Evolutionary conservation across 2,113 vertebrate genomes (phyloP).

Genomic region (Cercopithecus mona): DNA sequence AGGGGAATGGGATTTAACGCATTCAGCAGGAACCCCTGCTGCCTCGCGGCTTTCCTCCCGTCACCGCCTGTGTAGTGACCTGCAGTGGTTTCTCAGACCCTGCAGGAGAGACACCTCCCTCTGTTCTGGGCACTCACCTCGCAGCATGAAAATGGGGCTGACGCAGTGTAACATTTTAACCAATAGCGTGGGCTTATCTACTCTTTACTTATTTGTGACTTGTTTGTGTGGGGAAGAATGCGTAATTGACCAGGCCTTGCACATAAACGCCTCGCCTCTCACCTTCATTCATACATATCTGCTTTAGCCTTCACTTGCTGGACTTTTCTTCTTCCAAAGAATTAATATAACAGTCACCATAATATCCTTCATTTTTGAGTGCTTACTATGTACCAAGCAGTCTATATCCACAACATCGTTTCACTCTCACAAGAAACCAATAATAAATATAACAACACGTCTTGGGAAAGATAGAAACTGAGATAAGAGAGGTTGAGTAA

Average conservation of each 20-base stretch:
- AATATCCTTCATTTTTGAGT: not conserved
- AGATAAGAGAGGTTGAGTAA: not conserved
- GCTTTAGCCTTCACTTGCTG: not conserved
- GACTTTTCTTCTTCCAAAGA: not conserved
- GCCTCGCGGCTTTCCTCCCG: accelerated
- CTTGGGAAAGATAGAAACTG: not conserved
- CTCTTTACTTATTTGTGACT: not conserved
- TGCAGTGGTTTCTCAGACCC: not conserved
- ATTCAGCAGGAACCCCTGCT: not conserved
- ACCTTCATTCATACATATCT: not conserved
- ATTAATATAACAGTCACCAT: not conserved
- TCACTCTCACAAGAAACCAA: not conserved
- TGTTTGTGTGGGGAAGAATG: not conserved
- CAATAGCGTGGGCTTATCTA: not conserved
- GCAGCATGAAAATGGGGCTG: not conserved
- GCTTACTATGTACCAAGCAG: not conserved
- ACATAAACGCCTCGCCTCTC: not conserved
- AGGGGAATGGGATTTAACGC: not conserved
- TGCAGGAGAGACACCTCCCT: not conserved
- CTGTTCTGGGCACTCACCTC: not conserved
- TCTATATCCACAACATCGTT: not conserved
- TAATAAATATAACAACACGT: not conserved
- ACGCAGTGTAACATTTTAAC: not conserved
- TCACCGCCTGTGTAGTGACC: not conserved
- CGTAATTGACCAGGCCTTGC: not conserved